Evolutionary conservation across 2,113 vertebrate species (phyloP), one percentile per base, ranked within the genome.

Genomic region (Eptatretus burgeri): DNA sequence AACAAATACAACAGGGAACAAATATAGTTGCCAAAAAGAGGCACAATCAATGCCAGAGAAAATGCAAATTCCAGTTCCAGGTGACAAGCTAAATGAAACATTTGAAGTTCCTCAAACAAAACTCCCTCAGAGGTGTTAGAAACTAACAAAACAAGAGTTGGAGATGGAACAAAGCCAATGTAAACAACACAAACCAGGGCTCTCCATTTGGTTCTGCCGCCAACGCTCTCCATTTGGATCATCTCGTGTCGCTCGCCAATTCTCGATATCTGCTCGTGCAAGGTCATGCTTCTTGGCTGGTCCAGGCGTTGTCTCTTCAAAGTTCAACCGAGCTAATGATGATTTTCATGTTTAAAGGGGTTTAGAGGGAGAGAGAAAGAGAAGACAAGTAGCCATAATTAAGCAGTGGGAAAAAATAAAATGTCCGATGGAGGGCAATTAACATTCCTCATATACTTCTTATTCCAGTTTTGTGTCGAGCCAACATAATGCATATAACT

Each of bases 211-310:
- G 52, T 81, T 81, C 52, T 82, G 82, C 16, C 84, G 82, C 85
- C 86, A 93, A 69, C 83, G 77, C 74, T 98, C 89, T 71, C 91
- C 91, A 14, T 88, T 93, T 68, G 85, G 82, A 64, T 93, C 85
- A 66, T 96, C 91, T 63, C 88, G 82, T 70, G 79, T 78, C 67
- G 78, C 78, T 51, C 91, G 83, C 91, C 91, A 98, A 72, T 88
- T 96, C 72, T 85, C 89, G 69, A 82, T 91, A 76, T 88, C 91
- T 62, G 84, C 81, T 27, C 89, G 84, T n/a, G 80, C 82, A 73
- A 96, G 91, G 66, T 98, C 91, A 11, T 87, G 82, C 71, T 96
- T 95, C 73, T 85, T 81, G 11, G 72, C 80, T 1, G 80, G 51
- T 11, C 74, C 69, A 20, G 18, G 52, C 18, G 73, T 81, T 9